Evolutionary conservation across 2,113 vertebrate species (phyloP), one percentile per base, ranked within the genome.

Genomic region (Hypanus sabinus): DNA sequence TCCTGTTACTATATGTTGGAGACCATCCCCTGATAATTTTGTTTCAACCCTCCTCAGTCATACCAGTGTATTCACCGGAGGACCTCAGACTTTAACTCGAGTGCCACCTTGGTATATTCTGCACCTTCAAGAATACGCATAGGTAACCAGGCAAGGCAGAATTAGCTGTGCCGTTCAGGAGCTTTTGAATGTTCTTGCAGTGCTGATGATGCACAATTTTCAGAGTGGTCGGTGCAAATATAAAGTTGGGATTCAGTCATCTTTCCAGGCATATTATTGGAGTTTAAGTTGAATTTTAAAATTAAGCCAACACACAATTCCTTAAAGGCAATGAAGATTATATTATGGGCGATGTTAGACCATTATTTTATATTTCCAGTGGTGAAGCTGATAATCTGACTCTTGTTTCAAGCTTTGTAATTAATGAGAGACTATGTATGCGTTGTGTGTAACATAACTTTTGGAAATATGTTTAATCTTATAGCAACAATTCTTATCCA

Each of bases 311-410:
- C 27, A 87, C 57, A 60, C 60, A 62, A 87, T n/a, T 16, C 11
- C 46, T 57, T 2, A 30, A 87, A 60, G 30, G 55, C 57, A 87
- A 60, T 62, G 27, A 27, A 62, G 57, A 62, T 24, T 30, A 60
- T 87, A 87, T n/a, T 30, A 60, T 87, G 24, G 24, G 10, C 83
- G 60, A 87, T 12, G 9, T 60, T 87, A 60, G 57, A 60, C 57
- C 24, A 87, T 87, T 57, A 87, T 60, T 87, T 57, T 85, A 11
- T 87, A 27, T 87, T 87, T 87, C 46, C 81, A 62, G 83, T 30
- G 24, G 83, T 62, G 83, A n/a, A 87, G 11, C 55, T 87, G 83
- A n/a, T 87, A 83, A 55, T 55, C 38, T 83, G 46, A 83, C 80
- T 83, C 80, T 83, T 20, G 55, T 83, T 83, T 83, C 18, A 83